These are phyloP conservation scores for Drosophila suboccidentalis DNA, from an alignment of 2,888 invertebrate species.

Conservation along the genomic window DNA sequence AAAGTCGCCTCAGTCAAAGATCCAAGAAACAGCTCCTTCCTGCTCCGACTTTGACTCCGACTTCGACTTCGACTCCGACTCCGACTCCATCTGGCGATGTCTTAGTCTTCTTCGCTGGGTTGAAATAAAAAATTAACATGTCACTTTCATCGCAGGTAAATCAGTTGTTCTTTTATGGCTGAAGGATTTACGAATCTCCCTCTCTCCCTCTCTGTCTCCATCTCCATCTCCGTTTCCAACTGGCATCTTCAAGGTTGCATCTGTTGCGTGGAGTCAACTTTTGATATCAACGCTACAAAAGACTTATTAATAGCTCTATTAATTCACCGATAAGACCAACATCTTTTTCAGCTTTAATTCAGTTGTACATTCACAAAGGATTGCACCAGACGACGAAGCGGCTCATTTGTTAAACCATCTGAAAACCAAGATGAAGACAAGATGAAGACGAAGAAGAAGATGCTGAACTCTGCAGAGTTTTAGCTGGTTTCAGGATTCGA, in stretches of 20 bases:
- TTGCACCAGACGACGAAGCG: slow-evolving; percentile 27
- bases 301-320: slow-evolving; percentile 81
- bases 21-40: slow-evolving; percentile 18
- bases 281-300: slow-evolving; percentile 69
- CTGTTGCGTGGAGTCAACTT: slow-evolving; percentile 20
- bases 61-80: slow-evolving; percentile 3
- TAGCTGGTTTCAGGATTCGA: slow-evolving; percentile 7
- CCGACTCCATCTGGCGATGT: slow-evolving; percentile 40
- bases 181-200: slow-evolving; percentile 64
- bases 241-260: slow-evolving; percentile 60
- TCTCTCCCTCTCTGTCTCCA: slow-evolving; percentile 28
- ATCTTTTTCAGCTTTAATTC: slow-evolving; percentile 59
- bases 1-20: slow-evolving; percentile 70
- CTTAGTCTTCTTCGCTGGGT: slow-evolving; percentile 39
- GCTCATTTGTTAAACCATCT: slow-evolving; percentile 41
- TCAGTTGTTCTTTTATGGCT: slow-evolving; percentile 68
- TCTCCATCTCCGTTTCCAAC: slow-evolving; percentile 9
- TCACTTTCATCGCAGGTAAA: slow-evolving; percentile 80
- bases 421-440: slow-evolving; percentile 11
- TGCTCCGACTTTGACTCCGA: slow-evolving; percentile 27
- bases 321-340: slow-evolving; percentile 74
- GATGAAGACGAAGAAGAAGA: slow-evolving; percentile 6
- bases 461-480: slow-evolving; percentile 13
- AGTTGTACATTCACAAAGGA: slow-evolving; percentile 46
- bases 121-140: slow-evolving; percentile 75